Evolutionary conservation across 2,888 invertebrate species (phyloP).

Genomic region (Tortricodes alternella): DNA sequence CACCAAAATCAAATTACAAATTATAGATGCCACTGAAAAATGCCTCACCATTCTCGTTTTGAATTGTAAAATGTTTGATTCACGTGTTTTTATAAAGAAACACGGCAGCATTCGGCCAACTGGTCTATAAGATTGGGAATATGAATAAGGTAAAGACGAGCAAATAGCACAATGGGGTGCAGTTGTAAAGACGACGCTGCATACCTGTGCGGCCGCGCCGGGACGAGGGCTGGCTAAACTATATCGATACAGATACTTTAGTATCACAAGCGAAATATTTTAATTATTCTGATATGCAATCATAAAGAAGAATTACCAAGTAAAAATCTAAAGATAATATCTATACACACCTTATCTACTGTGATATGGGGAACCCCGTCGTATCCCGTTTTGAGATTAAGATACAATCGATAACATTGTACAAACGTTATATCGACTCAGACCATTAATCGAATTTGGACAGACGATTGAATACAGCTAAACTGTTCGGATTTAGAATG

Average conservation of each 20-base stretch:
- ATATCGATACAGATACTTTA: constrained; percentile 49
- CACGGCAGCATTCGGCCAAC: background rate
- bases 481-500: constrained; percentile 62
- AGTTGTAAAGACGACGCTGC: constrained; percentile 68
- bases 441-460: constrained; percentile 30
- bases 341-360: too few relatives aligned
- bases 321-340: background rate
- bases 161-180: constrained; percentile 54
- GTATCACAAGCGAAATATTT: too few relatives aligned
- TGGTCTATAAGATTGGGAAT: constrained; percentile 14
- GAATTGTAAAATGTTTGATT: too few relatives aligned
- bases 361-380: background rate
- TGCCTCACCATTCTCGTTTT: too few relatives aligned
- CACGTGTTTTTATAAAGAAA: too few relatives aligned
- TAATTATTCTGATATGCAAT: too few relatives aligned
- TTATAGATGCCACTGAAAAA: too few relatives aligned
- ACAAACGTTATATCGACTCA: background rate
- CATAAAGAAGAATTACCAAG: too few relatives aligned
- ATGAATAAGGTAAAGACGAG: constrained; percentile 56
- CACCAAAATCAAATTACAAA: too few relatives aligned
- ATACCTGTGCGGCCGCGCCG: constrained; percentile 60
- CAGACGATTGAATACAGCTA: constrained; percentile 50
- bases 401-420: constrained; percentile 1
- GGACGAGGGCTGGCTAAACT: constrained; percentile 51
- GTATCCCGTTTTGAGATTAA: background rate